Evolutionary conservation across 64 coral and sea anemone species (phyloP).

Genomic region (Hydrozoanthus tunicans): DNA sequence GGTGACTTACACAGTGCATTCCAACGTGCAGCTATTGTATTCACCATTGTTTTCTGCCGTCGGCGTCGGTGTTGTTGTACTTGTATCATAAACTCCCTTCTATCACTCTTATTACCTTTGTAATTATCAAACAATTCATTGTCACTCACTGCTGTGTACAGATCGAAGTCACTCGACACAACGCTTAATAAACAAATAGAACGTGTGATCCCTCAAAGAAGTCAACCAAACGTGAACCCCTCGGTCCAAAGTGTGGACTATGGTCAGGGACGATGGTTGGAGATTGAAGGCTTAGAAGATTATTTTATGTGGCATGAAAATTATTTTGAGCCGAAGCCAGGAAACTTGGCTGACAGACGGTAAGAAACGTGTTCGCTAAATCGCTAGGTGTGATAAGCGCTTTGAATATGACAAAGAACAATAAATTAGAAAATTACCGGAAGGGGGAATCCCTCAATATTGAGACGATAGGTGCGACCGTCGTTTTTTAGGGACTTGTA

Average conservation of each 20-base stretch:
- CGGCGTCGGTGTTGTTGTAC: no score
- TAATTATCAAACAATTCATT: neutral
- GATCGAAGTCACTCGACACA: neutral
- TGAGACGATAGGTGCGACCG: no score
- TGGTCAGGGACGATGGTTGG: conserved; percentile 69
- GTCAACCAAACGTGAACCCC: neutral
- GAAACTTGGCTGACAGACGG: conserved; percentile 57
- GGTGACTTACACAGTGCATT: no score
- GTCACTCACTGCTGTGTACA: neutral
- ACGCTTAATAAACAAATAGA: neutral
- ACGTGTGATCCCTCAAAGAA: neutral
- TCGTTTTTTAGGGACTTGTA: no score
- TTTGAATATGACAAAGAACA: no score
- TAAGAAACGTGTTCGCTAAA: neutral
- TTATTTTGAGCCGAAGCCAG: conserved; percentile 49
- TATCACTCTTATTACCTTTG: neutral
- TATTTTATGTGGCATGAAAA: conserved; percentile 76
- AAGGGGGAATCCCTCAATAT: no score
- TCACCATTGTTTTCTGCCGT: no score
- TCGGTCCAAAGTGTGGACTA: conserved; percentile 70
- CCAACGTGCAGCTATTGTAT: no score
- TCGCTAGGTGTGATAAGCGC: no score
- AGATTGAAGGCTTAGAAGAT: conserved; percentile 73
- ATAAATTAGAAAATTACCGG: no score
- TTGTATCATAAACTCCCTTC: no score